Conservation (phyloP, 2,888 invertebrate genomes). For the Mesochorus sp. region DNA sequence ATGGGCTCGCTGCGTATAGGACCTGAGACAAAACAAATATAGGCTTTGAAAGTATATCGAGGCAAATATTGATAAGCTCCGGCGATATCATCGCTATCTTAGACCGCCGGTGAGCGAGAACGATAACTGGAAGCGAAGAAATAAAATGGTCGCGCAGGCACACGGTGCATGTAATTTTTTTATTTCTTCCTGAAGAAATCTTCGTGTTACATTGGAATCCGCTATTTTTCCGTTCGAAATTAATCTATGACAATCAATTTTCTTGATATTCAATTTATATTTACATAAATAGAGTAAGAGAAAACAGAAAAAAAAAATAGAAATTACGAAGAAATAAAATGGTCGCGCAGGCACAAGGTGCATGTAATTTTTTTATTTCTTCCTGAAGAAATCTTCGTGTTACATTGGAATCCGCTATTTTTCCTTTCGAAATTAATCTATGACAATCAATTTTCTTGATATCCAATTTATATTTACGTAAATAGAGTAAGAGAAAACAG, state of each 20-base stretch:
- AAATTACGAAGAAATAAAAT: slow-evolving; percentile 21
- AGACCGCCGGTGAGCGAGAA: slow-evolving; percentile 44
- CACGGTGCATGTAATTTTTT: slow-evolving; percentile 1
- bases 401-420: no score
- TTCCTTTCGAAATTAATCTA: no score
- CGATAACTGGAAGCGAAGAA: slow-evolving; percentile 48
- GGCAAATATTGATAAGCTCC: slow-evolving; percentile 55
- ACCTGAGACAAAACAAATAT: slow-evolving; percentile 58
- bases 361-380: background rate
- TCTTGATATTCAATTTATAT: no score
- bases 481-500: no score
- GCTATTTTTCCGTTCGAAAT: no score
- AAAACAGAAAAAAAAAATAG: no score
- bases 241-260: no score
- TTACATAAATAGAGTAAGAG: no score
- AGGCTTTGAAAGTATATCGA: slow-evolving; percentile 44
- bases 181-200: background rate
- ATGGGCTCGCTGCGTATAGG: slow-evolving; percentile 14
- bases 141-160: background rate
- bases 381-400: no score
- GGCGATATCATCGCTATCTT: slow-evolving; percentile 56
- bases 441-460: no score
- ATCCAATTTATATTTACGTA: no score
- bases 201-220: no score
- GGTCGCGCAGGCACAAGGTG: background rate